phyloP scores from a whole-genome alignment of 2,797 vertebrate genomes.

The Nyctalus aviator region DNA sequence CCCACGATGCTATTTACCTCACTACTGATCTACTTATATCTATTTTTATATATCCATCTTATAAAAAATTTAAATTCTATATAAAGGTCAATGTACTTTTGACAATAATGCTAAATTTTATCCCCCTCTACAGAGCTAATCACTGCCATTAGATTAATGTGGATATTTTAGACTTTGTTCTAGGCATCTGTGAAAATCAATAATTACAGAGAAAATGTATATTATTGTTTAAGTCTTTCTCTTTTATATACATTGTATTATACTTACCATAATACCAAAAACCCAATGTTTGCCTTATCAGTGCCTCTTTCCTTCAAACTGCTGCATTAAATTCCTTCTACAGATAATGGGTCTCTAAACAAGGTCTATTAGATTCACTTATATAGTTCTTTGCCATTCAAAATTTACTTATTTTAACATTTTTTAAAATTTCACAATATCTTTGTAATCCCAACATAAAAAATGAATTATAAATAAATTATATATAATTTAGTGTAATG shows the following conservation, averaged over 20 bases:
- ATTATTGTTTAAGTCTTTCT: neutral
- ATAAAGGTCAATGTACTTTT: neutral
- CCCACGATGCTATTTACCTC: neutral
- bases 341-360: neutral
- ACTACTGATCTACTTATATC: neutral
- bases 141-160: neutral
- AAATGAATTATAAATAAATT: conserved; percentile 17
- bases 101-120: neutral
- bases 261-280: neutral
- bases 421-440: neutral
- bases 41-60: neutral
- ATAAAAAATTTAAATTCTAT: neutral
- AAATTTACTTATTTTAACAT: neutral
- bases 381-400: neutral
- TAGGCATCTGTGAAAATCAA: neutral
- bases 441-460: neutral
- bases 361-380: neutral
- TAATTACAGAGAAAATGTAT: neutral
- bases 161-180: neutral
- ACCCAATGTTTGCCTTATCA: neutral
- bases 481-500: neutral
- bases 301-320: neutral
- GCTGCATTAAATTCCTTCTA: neutral
- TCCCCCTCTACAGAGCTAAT: neutral
- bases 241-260: neutral